Percentiles rank a stretch among this genome's conserved stretches.
Conservation (phyloP, 2,113 vertebrate species). For the Psophia crepitans region DNA sequence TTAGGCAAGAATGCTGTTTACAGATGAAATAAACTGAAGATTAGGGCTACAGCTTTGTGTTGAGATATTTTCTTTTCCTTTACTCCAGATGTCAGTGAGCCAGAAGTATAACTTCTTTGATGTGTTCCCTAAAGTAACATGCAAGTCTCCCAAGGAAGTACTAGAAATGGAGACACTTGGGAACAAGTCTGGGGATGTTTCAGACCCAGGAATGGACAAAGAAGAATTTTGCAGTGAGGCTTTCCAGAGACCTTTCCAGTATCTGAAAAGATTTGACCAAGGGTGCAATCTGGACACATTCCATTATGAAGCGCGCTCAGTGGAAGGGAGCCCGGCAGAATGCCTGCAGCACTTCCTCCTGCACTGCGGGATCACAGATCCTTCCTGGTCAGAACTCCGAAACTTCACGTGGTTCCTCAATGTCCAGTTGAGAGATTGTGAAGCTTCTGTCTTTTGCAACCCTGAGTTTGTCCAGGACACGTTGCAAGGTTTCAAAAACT, state of each 20-base stretch:
- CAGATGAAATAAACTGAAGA: neutral
- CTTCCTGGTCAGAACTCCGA: constrained; percentile 90
- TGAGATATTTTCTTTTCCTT: neutral
- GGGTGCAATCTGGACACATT: constrained; percentile 77
- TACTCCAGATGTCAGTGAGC: neutral
- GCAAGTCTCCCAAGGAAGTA: constrained; percentile 88
- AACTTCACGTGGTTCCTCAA: constrained; percentile 93
- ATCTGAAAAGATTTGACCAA: constrained; percentile 80
- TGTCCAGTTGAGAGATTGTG: constrained; percentile 86
- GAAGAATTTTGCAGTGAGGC: constrained; percentile 81
- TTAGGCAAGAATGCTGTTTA: neutral
- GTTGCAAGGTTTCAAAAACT: constrained; percentile 87
- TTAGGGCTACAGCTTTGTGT: neutral
- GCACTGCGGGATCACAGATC: constrained; percentile 84
- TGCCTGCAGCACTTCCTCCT: constrained; percentile 89
- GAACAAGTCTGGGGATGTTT: neutral
- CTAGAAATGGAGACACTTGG: constrained; percentile 71
- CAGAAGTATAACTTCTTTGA: constrained; percentile 77
- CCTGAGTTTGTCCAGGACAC: constrained; percentile 77
- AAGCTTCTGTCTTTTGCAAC: constrained; percentile 89
- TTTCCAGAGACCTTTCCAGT: constrained; percentile 94
- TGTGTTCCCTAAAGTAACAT: constrained; percentile 87
- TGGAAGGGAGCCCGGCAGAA: constrained; percentile 82
- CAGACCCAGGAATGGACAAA: constrained; percentile 84
- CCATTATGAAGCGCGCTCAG: constrained; percentile 39